Evolutionary conservation across 1,140 invertebrate genomes (phyloP), one percentile per base, ranked within the genome.

Genomic region (Drosophila malerkotliana): DNA sequence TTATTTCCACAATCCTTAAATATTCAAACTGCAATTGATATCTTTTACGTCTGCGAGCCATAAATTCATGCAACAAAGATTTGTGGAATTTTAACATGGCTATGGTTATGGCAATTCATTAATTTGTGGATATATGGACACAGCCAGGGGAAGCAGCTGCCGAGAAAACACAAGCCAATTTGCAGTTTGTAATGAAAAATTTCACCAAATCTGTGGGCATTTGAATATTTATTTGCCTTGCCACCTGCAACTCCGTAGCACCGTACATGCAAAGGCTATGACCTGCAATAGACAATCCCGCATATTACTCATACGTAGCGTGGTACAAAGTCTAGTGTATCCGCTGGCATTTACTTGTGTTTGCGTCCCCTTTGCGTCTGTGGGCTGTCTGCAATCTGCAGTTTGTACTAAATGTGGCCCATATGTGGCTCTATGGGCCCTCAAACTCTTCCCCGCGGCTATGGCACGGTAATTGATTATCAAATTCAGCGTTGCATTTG

Each of bases 161-260:
- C 56, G 18, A 61, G 57, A 64, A 61, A 69, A 74, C 66, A 88
- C 41, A 71, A 71, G 61, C 71, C 78, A 87, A 87, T 88, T 87
- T 87, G 82, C 75, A 76, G 79, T 88, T 72, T 69, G 75, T 87
- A 88, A 87, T 87, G 71, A 88, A 83, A 78, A 85, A 71, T 82
- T 80, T 88, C 64, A 74, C 71, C 66, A 76, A 72, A 78, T 72
- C 71, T 66, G 48, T 28, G 32, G 14, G 66, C 56, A 56, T 87
- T 72, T 69, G 61, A 52, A 73, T 80, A 84, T 84, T 84, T 84
- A 85, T 84, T 62, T 76, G 76, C 66, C 44, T 58, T 67, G 39
- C 72, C 60, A 84, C 66, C 81, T 77, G 55, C 30, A 68, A 39
- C 41, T 28, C 8, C 18, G 4, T 37, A 4, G 10, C 3, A 37